These are phyloP conservation scores for Paramacrobiotus metropolitanus DNA, from an alignment of 1,140 invertebrate genomes.

Conservation along the genomic window DNA sequence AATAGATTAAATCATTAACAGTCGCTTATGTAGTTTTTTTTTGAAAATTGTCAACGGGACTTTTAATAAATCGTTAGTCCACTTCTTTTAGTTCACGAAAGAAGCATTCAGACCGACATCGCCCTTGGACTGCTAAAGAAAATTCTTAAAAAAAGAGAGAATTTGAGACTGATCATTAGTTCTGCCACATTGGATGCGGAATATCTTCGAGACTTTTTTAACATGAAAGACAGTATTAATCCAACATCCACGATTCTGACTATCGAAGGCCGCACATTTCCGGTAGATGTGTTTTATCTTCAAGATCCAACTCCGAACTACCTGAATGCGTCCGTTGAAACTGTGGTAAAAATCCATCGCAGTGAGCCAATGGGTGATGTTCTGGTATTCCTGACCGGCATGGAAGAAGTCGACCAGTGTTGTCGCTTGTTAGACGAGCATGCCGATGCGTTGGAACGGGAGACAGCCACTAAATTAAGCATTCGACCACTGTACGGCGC, in stretches of 20 bases:
- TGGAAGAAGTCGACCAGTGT: slow-evolving; percentile 63
- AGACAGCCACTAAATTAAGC: slow-evolving; percentile 31
- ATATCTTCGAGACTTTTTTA: slow-evolving; percentile 63
- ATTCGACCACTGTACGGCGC: slow-evolving; percentile 82
- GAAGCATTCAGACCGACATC: slow-evolving; percentile 74
- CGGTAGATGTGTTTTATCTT: slow-evolving; percentile 62
- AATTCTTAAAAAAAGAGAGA: slow-evolving; percentile 58
- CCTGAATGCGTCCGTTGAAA: slow-evolving; percentile 58
- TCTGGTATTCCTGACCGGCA: slow-evolving; percentile 75
- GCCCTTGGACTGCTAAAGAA: slow-evolving; percentile 81
- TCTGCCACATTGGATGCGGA: slow-evolving; percentile 88
- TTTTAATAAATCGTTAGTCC: too few relatives aligned
- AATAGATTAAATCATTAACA: too few relatives aligned
- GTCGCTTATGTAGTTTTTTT: too few relatives aligned
- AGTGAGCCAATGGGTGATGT: slow-evolving; percentile 56
- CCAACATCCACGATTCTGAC: slow-evolving; percentile 58
- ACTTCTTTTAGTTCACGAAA: slow-evolving; percentile 50
- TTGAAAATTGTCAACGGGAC: too few relatives aligned
- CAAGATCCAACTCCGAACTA: slow-evolving; percentile 72
- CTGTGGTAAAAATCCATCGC: slow-evolving; percentile 64
- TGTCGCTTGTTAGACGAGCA: slow-evolving; percentile 30
- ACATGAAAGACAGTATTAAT: slow-evolving; percentile 30
- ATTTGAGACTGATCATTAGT: slow-evolving; percentile 61
- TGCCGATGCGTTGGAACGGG: slow-evolving; percentile 5
- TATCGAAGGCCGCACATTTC: slow-evolving; percentile 64